Evolutionary conservation across 2,113 vertebrate genomes (phyloP).

Genomic region (Paraplagusia blochii): DNA sequence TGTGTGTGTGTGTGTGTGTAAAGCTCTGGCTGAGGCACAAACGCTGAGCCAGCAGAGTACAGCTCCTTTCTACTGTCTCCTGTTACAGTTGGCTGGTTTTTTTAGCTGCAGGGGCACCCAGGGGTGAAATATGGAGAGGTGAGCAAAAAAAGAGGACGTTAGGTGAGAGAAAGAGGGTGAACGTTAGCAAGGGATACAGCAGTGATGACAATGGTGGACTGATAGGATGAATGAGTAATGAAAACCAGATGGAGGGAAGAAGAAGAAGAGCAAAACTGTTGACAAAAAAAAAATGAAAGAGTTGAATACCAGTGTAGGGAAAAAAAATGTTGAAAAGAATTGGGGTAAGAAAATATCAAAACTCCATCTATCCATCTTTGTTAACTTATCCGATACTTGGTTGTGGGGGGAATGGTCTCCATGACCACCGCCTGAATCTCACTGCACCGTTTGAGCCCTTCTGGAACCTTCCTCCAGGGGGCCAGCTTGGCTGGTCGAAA

Average conservation of each 20-base stretch:
- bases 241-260: constrained; percentile 7
- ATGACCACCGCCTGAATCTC: too few species aligned
- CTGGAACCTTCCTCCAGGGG: too few species aligned
- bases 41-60: constrained; percentile 66
- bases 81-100: constrained; percentile 62
- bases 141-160: constrained; percentile 52
- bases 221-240: constrained; percentile 13
- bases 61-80: constrained; percentile 64
- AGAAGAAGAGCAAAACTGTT: constrained; percentile 19
- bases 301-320: constrained; percentile 8
- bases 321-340: neutral
- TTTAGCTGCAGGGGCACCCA: constrained; percentile 61
- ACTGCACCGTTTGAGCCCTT: too few species aligned
- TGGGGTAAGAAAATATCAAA: neutral
- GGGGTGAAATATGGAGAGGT: constrained; percentile 63
- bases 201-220: constrained; percentile 11
- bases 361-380: too few species aligned
- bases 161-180: constrained; percentile 32
- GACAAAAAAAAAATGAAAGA: constrained; percentile 15
- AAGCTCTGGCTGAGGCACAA: constrained; percentile 50
- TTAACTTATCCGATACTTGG: too few species aligned
- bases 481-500: too few species aligned
- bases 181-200: constrained; percentile 8
- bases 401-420: too few species aligned
- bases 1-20: constrained; percentile 7